Evolutionary conservation across 2,888 invertebrate genomes (phyloP).

Genomic region (Dasypolia templi): DNA sequence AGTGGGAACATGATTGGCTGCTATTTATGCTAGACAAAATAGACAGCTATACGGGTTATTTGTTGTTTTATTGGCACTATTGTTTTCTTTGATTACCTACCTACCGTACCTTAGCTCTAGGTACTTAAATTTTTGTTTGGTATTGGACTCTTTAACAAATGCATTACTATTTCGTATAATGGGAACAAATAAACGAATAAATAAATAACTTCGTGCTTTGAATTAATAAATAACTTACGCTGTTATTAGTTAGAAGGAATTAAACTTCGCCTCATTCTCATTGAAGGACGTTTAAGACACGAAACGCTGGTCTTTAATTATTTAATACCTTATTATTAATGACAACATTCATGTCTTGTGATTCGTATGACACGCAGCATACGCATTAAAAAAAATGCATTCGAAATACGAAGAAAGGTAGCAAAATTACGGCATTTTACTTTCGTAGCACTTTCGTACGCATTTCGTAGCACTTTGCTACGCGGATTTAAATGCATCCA

Average conservation of each 20-base stretch:
- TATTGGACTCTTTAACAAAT: too few relatives aligned
- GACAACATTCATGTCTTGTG: neutral
- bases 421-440: neutral
- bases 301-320: constrained; percentile 1
- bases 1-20: too few relatives aligned
- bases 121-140: too few relatives aligned
- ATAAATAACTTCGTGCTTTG: constrained; percentile 6
- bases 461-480: constrained; percentile 54
- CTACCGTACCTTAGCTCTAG: too few relatives aligned
- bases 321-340: constrained; percentile 9
- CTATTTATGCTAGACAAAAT: too few relatives aligned
- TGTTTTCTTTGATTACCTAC: too few relatives aligned
- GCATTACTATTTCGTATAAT: neutral
- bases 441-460: constrained; percentile 60
- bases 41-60: too few relatives aligned
- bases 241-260: constrained; percentile 24
- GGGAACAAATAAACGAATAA: too few relatives aligned
- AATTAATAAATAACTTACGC: constrained; percentile 19
- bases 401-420: neutral
- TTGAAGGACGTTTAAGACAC: constrained; percentile 24
- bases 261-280: constrained; percentile 17
- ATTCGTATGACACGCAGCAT: neutral
- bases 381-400: neutral
- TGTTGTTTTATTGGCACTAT: too few relatives aligned
- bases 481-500: constrained; percentile 1